These are phyloP conservation scores for Triplophysa siluroides DNA, from an alignment of 2,113 vertebrate species.

Conservation along the genomic window DNA sequence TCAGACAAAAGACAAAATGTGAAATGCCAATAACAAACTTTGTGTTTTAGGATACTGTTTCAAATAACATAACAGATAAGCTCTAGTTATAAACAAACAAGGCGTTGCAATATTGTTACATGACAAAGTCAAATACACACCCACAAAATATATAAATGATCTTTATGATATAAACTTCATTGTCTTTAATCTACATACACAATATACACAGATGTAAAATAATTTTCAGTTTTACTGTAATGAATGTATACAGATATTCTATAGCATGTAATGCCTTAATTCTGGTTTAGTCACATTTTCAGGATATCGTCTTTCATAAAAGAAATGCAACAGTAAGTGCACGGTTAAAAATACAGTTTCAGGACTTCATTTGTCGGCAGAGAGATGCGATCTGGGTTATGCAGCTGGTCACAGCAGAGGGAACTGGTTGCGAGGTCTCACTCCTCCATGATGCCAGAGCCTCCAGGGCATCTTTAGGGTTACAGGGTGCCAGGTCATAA, in stretches of 20 bases:
- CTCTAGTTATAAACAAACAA: neutral
- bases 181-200: conserved; percentile 29
- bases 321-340: neutral
- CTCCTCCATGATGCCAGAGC: conserved; percentile 80
- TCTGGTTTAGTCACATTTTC: neutral
- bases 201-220: conserved; percentile 30
- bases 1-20: too few species aligned
- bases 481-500: conserved; percentile 85
- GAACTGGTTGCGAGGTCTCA: conserved; percentile 68
- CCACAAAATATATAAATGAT: conserved; percentile 5
- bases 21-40: too few species aligned
- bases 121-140: neutral
- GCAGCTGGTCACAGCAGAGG: conserved; percentile 75
- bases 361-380: conserved; percentile 67
- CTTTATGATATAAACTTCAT: conserved; percentile 24
- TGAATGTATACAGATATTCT: neutral
- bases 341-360: conserved; percentile 21
- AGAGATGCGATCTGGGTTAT: conserved; percentile 81
- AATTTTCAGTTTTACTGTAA: neutral
- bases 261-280: neutral
- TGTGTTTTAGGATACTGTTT: too few species aligned
- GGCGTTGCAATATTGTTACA: too few species aligned
- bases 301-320: neutral
- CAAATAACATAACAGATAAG: too few species aligned
- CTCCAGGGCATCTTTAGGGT: conserved; percentile 80